These are phyloP conservation scores for Hyposmocoma kahamanoa DNA, from an alignment of 1,140 invertebrate genomes.

Conservation along the genomic window DNA sequence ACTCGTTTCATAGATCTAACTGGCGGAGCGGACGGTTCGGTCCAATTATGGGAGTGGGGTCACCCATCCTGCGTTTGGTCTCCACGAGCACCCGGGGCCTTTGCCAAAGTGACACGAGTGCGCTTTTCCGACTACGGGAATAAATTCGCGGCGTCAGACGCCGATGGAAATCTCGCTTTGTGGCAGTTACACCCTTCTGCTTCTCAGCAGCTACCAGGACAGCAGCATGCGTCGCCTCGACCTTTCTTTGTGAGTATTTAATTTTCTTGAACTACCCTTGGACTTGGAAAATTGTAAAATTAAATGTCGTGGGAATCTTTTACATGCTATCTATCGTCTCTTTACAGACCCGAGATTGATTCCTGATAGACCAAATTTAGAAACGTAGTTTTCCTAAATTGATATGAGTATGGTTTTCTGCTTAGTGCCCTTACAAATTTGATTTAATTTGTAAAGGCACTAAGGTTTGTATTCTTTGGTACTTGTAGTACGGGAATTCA, in stretches of 20 bases:
- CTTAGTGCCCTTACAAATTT: too few relatives aligned
- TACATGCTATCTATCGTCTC: too few relatives aligned
- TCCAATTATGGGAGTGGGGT: constrained; percentile 98
- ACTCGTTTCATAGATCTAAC: constrained; percentile 83
- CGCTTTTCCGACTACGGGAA: constrained; percentile 97
- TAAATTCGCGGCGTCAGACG: constrained; percentile 97
- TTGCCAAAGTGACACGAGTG: constrained; percentile 96
- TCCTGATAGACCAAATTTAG: too few relatives aligned
- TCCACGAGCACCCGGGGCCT: constrained; percentile 89
- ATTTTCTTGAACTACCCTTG: too few relatives aligned
- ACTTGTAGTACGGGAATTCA: too few relatives aligned
- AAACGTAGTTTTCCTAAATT: too few relatives aligned
- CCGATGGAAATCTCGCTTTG: constrained; percentile 91
- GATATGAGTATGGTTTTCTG: too few relatives aligned
- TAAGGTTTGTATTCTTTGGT: too few relatives aligned
- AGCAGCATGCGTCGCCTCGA: constrained; percentile 79
- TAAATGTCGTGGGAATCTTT: too few relatives aligned
- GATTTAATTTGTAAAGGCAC: too few relatives aligned
- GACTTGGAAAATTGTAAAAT: too few relatives aligned
- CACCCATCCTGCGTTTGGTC: constrained; percentile 92
- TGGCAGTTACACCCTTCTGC: constrained; percentile 94
- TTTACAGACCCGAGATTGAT: too few relatives aligned
- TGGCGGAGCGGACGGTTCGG: constrained; percentile 97
- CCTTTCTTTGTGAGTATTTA: constrained; percentile 94
- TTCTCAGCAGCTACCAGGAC: constrained; percentile 25